Evolutionary conservation across 2,113 vertebrate genomes (phyloP).

Genomic region (Illadopsis cleaveri): DNA sequence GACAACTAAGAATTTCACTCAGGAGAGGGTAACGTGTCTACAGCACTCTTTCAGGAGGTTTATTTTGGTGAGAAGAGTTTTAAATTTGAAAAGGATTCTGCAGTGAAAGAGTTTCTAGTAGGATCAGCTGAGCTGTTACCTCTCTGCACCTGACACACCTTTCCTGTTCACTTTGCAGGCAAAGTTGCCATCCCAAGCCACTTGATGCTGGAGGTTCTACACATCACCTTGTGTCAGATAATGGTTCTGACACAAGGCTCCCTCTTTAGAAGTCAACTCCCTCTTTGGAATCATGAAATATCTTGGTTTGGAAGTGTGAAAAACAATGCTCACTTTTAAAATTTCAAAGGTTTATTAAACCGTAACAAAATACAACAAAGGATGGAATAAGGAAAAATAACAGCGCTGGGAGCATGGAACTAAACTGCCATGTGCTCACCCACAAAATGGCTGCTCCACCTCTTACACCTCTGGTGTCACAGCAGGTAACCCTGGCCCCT

Average conservation of each 20-base stretch:
- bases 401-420: background rate
- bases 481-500: background rate
- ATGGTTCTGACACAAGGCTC: no score
- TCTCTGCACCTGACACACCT: accelerated
- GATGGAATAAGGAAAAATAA: background rate
- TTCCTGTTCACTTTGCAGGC: background rate
- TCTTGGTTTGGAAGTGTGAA: background rate
- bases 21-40: background rate
- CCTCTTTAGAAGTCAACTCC: background rate
- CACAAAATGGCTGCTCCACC: background rate
- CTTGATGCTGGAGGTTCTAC: background rate
- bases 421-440: background rate
- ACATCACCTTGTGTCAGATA: no score
- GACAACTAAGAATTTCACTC: background rate
- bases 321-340: background rate
- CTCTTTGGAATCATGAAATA: background rate
- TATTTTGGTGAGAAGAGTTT: background rate
- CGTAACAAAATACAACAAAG: background rate
- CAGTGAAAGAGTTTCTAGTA: background rate
- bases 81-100: background rate
- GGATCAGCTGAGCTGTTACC: background rate
- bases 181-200: accelerated
- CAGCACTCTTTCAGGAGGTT: background rate
- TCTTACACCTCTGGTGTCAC: background rate
- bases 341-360: background rate